Base-by-base conservation (phyloP, 2,888 invertebrate genomes). In the Helleia helle region DNA sequence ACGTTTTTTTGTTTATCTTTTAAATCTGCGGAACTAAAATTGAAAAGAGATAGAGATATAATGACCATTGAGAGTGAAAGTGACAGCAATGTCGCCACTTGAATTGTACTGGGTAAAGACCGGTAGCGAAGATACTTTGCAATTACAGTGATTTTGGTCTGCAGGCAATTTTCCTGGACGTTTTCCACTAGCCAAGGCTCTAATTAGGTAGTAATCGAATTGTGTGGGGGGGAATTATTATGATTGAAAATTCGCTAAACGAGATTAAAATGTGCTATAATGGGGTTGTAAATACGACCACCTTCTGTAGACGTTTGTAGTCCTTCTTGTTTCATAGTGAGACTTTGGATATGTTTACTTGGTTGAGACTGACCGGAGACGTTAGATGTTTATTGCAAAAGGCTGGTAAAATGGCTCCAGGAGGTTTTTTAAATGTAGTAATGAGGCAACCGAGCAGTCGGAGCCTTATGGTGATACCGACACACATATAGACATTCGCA, bases 151-250 rank as follows among this genome's bases (percentile, higher is more conserved):
- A 76, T 64, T 64, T 58, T 48, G 59, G 54, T 62, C 63, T 56
- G 52, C 58, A 58, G 49, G 75, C 61, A 79, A 80, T 81, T 74
- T 70, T 63, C 64, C 64, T 57, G 60, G 64, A 56, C 56, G 61
- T 65, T 72, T 71, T 67, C 71, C 68, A 70, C 71, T 66, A 60
- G 62, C 39, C 25, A 64, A 52, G 58, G 55, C 62, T 51, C 53
- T 79, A 80, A 80, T 81, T 81, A 79, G 71, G 66, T 66, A 67
- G 71, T 74, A 76, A 79, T 79, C 77, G 76, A 77, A 77, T 68
- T 65, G 61, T 63, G 71, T 70, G 71, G 75, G 65, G 48, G 46
- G 47, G 72, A 65, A 79, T 80, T 79, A 79, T 73, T 71, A 71
- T 76, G 75, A 77, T 81, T 77, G 55, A 52, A 48, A 43, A 62